Conservation (phyloP, 2,888 invertebrate species). For the Eumacrocentrus americanus region DNA sequence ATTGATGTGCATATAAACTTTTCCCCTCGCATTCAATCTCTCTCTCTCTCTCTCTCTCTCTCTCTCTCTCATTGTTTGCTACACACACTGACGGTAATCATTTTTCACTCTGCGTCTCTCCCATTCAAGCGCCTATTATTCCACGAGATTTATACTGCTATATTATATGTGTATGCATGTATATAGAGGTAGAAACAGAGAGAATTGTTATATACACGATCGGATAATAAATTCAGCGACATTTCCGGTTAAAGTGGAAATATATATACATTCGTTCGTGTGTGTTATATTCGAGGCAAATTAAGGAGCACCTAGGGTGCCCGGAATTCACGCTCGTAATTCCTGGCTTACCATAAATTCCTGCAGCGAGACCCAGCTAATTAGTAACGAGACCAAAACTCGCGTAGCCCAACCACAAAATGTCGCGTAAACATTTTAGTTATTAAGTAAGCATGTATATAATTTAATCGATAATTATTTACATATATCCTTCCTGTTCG, state of each 20-base stretch:
- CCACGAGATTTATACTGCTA: too few species aligned
- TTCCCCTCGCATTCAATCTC: neutral
- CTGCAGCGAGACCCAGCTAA: slow-evolving; percentile 11
- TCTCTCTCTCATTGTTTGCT: too few species aligned
- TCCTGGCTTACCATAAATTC: slow-evolving; percentile 24
- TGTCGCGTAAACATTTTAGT: neutral
- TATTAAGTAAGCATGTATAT: too few species aligned
- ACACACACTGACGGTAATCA: neutral
- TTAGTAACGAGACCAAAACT: slow-evolving; percentile 6
- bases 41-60: too few species aligned
- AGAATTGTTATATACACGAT: slow-evolving; percentile 5
- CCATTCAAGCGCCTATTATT: too few species aligned
- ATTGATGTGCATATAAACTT: neutral
- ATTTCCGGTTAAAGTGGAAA: neutral
- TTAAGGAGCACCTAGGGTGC: slow-evolving; percentile 2
- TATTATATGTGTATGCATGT: neutral
- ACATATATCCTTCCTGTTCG: too few species aligned
- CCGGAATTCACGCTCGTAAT: slow-evolving; percentile 20
- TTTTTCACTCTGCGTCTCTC: too few species aligned
- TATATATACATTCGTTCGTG: slow-evolving; percentile 1
- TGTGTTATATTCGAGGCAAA: neutral
- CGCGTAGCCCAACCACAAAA: neutral
- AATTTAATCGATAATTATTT: too few species aligned
- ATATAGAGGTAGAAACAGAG: neutral
- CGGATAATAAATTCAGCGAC: slow-evolving; percentile 14